Base-by-base conservation (phyloP, 2,888 invertebrate genomes). In the Harmothoe impar region DNA sequence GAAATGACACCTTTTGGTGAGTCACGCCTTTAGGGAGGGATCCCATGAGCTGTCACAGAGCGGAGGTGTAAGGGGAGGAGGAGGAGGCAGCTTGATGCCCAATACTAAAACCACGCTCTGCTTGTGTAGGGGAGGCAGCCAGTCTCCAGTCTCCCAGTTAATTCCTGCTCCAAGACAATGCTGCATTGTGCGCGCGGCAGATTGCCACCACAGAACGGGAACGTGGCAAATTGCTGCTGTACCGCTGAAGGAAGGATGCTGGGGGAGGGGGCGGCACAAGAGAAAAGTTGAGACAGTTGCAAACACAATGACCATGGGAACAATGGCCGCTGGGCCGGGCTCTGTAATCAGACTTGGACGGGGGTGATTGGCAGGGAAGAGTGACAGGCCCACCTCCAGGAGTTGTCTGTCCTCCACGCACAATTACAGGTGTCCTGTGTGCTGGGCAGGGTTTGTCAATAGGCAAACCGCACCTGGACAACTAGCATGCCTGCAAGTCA, bases 1-100 rank as follows among this genome's bases (percentile, higher is more conserved):
- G 35, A 81, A 81, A 81, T 81, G 0, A 81, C 81, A 81, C 81
- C 81, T 81, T 33, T 81, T 35, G 20, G 81, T 81, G 81, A 81
- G 81, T 81, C 81, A 81, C 23, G 81, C 17, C 31, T 72, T 29
- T 25, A 25, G 29, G 62, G 20, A 62, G 62, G 23, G 5, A 62
- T n/a, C 62, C n/a, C 43, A 3, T 43, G 43, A 43, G 10, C 43
- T 43, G 43, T 43, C 43, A 43, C 43, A 43, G 43, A 10, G 5
- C 43, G 43, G 43, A 43, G 43, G 43, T 43, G 62, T 23, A 25
- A 25, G 62, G 5, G 77, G 77, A 77, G 77, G 77, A 77, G 77
- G 77, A n/a, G 77, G 77, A 25, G 77, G 77, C 3, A 31, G 25
- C 17, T 20, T 25, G 31, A 77, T 15, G 29, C 29, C 10, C 23